phyloP scores from a whole-genome alignment of 1,140 invertebrate species.

The Apis laboriosa region DNA sequence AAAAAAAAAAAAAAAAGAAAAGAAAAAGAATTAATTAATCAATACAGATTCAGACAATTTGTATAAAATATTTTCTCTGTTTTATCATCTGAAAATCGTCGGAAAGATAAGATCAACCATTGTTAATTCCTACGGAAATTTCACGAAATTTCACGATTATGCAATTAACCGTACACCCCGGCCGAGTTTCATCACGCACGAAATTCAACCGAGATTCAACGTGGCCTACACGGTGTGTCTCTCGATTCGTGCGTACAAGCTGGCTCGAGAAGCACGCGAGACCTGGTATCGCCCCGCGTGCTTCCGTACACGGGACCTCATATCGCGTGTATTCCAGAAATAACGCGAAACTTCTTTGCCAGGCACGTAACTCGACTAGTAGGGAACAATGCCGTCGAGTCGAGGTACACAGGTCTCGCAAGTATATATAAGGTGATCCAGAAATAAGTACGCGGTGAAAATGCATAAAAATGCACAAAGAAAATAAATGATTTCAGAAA shows the following conservation, averaged over 20 bases:
- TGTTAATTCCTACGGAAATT: no score
- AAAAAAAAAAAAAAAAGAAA: no score
- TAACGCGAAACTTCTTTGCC: conserved; percentile 58
- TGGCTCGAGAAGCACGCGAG: not conserved
- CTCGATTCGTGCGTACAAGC: not conserved
- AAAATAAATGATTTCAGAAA: no score
- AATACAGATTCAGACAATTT: no score
- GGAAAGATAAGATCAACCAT: not conserved
- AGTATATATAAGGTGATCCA: not conserved
- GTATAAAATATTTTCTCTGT: no score
- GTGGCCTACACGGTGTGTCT: not conserved
- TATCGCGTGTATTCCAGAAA: conserved; percentile 61
- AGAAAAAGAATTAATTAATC: no score
- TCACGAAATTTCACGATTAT: conserved; percentile 34
- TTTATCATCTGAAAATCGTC: not conserved
- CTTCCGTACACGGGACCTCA: not conserved
- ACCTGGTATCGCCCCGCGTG: not conserved
- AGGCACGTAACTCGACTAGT: conserved; percentile 45
- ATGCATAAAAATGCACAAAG: no score
- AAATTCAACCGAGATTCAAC: not conserved
- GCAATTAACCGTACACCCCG: conserved; percentile 35
- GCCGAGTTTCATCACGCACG: conserved; percentile 13
- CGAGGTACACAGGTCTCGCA: conserved; percentile 20
- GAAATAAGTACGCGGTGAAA: no score
- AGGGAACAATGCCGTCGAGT: conserved; percentile 49